Conservation (phyloP, 2,888 invertebrate species). For the Xestobium rufovillosum region DNA sequence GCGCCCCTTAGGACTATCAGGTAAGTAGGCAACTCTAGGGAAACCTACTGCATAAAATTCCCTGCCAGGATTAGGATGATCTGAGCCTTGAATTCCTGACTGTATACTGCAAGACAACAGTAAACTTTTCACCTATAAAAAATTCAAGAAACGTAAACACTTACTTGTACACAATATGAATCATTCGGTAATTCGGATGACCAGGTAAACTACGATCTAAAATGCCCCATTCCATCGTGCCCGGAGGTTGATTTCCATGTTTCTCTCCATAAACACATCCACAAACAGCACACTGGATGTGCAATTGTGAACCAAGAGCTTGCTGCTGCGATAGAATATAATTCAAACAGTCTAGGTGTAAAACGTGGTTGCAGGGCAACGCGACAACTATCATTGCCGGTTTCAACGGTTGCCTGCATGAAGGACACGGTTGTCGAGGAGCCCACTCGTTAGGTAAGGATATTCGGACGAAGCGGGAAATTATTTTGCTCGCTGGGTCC, state of each 20-base stretch:
- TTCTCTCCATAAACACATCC: constrained; percentile 77
- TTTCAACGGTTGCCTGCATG: constrained; percentile 56
- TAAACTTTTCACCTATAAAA: constrained; percentile 5
- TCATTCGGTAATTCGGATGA: constrained; percentile 59
- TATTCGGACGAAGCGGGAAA: constrained; percentile 62
- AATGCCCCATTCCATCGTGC: constrained; percentile 75
- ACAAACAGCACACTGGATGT: constrained; percentile 81
- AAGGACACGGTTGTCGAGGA: constrained; percentile 65
- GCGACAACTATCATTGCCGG: constrained; percentile 53
- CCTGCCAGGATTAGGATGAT: constrained; percentile 74
- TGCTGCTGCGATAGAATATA: constrained; percentile 63
- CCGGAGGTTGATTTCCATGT: constrained; percentile 72
- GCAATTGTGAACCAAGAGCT: constrained; percentile 47
- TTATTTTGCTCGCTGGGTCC: constrained; percentile 53
- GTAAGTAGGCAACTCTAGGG: constrained; percentile 74
- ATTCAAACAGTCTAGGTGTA: constrained; percentile 74
- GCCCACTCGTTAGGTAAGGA: constrained; percentile 59
- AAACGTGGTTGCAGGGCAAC: constrained; percentile 68
- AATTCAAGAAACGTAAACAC: constrained; percentile 34
- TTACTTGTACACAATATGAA: constrained; percentile 77
- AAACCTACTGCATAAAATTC: constrained; percentile 87
- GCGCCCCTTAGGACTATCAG: constrained; percentile 74
- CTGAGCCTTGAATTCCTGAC: constrained; percentile 72
- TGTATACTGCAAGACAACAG: constrained; percentile 58
- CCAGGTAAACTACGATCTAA: constrained; percentile 64